Base-by-base conservation (phyloP, 2,113 vertebrate genomes). In the Phaethon lepturus region DNA sequence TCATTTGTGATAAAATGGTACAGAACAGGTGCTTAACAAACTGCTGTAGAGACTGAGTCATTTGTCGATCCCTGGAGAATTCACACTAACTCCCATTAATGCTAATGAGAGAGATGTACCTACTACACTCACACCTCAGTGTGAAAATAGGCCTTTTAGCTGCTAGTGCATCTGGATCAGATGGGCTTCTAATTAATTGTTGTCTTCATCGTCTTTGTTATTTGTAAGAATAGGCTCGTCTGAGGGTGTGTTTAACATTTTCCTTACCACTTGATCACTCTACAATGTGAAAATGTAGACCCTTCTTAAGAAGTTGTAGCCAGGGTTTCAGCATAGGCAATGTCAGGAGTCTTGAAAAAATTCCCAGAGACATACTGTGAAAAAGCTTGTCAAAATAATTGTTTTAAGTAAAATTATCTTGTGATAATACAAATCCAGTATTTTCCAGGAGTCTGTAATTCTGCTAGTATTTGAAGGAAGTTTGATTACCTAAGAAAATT, bases 241-340 rank as follows among this genome's bases (percentile, higher is more conserved):
- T 68, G 20, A 72, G 20, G 31, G 4, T 1, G 7, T 12, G 7
- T 53, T 87, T n/a, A 87, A 14, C 1, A 0, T 68, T 59, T 83
- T 90, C 20, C 49, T 85, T 47, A 50, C 29, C 10, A 12, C 53
- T 28, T 76, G 38, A 44, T 17, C 19, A 18, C 28, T 78, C 52
- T 31, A 49, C 9, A 16, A 0, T 22, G 14, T 55, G 60, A 62
- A 84, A 74, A 81, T 29, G 4, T n/a, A 66, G 45, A 19, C 53
- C 11, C 5, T 63, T 67, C 33, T 69, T 35, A 40, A 53, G 40
- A 86, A 50, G 3, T 40, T 58, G 6, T 1, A 52, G 19, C 44
- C 9, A 2, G 4, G 10, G 8, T 33, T 78, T 81, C 4, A 3
- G 28, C 23, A 47, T 1, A 64, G n/a, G 5, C 11, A 10, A 2